phyloP scores from a whole-genome alignment of 2,113 vertebrate species.

The Romanogobio albipinnatus region DNA sequence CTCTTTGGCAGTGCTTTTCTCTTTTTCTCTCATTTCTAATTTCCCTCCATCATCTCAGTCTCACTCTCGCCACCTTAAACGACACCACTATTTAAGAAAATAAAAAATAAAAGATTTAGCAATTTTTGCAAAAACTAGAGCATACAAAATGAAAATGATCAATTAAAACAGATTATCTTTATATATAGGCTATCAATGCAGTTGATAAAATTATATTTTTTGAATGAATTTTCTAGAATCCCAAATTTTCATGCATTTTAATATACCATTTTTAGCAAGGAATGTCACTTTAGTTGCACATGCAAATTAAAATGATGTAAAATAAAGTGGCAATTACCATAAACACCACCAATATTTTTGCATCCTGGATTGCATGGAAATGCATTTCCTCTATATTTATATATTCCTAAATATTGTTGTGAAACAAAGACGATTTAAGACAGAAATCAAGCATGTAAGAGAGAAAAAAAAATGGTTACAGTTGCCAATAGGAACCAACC shows the following conservation, averaged over 20 bases:
- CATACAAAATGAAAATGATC: background rate
- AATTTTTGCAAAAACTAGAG: background rate
- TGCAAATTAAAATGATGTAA: background rate
- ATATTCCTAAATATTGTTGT: background rate
- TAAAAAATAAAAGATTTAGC: background rate
- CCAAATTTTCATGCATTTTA: background rate
- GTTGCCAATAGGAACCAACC: constrained; percentile 17
- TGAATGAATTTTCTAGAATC: background rate
- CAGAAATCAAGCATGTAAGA: background rate
- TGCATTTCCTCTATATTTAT: too few species aligned
- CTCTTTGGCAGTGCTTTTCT: constrained; percentile 44
- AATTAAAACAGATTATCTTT: background rate
- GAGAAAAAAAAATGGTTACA: background rate
- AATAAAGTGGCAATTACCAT: background rate
- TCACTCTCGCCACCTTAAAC: background rate
- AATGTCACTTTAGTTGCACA: background rate
- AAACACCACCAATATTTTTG: background rate
- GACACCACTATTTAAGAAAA: background rate
- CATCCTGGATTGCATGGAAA: background rate
- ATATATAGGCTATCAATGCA: background rate
- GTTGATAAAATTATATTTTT: too few species aligned
- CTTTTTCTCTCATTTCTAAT: background rate
- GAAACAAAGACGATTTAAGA: constrained; percentile 9
- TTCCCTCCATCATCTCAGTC: background rate
- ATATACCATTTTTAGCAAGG: background rate